A percentile compares a stretch with the other conserved stretches of the same genome.
phyloP scores from a whole-genome alignment of 2,888 invertebrate genomes.

The Netelia inedita region DNA sequence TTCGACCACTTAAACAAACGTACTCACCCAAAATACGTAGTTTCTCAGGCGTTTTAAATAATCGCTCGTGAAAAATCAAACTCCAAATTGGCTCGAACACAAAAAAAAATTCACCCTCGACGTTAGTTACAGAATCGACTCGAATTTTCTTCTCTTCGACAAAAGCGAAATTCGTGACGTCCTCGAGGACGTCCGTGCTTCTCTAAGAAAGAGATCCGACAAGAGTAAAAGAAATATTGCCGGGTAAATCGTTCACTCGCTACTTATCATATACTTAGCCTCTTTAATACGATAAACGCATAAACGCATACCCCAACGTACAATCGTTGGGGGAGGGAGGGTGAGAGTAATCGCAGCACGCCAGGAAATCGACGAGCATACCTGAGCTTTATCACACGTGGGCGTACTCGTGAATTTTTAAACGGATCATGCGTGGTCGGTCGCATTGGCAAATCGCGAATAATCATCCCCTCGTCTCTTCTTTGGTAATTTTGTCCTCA shows the following conservation, averaged over 20 bases:
- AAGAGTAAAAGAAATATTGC: neutral
- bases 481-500: neutral
- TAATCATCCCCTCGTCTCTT: neutral
- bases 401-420: neutral
- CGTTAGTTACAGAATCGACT: neutral
- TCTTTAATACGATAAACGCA: neutral
- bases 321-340: neutral
- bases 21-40: too few species aligned
- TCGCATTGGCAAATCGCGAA: neutral
- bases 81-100: neutral
- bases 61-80: neutral
- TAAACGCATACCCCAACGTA: neutral
- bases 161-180: neutral
- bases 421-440: constrained; percentile 5
- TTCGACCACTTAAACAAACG: too few species aligned
- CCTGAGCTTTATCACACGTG: constrained; percentile 4
- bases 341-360: neutral
- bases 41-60: neutral
- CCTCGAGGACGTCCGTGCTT: neutral
- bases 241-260: neutral
- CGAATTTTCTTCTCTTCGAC: neutral
- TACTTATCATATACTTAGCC: neutral
- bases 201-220: neutral
- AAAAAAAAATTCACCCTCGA: neutral
- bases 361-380: neutral